Evolutionary conservation across 2,888 invertebrate species (phyloP).

Genomic region (Synanthedon andrenaeformis): DNA sequence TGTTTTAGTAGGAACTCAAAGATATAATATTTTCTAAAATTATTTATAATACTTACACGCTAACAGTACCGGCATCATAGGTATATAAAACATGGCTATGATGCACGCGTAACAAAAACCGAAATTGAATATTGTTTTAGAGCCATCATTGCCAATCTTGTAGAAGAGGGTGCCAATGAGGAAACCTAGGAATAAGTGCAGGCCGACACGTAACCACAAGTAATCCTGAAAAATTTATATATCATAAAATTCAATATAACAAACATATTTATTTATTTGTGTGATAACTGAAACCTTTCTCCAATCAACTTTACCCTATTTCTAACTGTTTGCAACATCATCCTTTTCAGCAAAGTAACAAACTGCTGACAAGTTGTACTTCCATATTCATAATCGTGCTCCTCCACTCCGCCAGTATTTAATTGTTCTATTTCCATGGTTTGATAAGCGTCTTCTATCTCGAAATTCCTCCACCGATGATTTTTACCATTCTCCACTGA

Average conservation of each 20-base stretch:
- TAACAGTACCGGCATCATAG: slow-evolving; percentile 84
- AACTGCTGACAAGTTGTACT: slow-evolving; percentile 77
- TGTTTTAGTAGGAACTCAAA: too few species aligned
- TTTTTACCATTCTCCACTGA: slow-evolving; percentile 76
- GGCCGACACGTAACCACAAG: slow-evolving; percentile 74
- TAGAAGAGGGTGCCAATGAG: slow-evolving; percentile 78
- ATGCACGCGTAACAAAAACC: slow-evolving; percentile 85
- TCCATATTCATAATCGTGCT: slow-evolving; percentile 65
- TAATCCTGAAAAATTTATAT: slow-evolving; percentile 70
- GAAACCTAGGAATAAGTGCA: slow-evolving; percentile 77
- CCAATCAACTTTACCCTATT: slow-evolving; percentile 65
- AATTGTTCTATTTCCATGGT: slow-evolving; percentile 52
- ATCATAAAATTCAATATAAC: slow-evolving; percentile 1
- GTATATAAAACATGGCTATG: slow-evolving; percentile 83
- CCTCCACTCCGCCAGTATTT: slow-evolving; percentile 51
- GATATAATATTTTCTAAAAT: too few species aligned
- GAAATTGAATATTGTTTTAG: slow-evolving; percentile 85
- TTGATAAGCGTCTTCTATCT: slow-evolving; percentile 17
- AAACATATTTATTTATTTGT: background rate
- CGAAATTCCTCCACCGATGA: slow-evolving; percentile 61
- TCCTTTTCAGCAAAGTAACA: slow-evolving; percentile 73
- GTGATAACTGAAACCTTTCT: too few species aligned
- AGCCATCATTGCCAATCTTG: slow-evolving; percentile 82
- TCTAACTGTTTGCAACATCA: slow-evolving; percentile 80
- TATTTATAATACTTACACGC: slow-evolving; percentile 74